These are phyloP conservation scores for Pomacea canaliculata DNA, from an alignment of 2,888 invertebrate species.

Conservation along the genomic window DNA sequence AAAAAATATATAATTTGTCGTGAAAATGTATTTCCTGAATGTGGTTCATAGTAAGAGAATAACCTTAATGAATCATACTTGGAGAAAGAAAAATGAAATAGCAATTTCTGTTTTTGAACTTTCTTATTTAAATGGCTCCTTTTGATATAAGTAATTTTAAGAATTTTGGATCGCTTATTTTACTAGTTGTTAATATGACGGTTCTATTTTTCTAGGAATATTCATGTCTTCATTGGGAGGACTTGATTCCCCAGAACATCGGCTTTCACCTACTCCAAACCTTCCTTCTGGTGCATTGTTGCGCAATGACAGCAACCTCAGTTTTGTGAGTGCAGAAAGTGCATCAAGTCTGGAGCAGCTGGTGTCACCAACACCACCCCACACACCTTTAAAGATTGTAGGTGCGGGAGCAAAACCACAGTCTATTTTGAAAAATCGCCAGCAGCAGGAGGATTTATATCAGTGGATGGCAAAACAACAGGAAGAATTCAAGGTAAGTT, in stretches of 20 bases:
- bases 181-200: no score
- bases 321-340: constrained; percentile 65
- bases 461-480: constrained; percentile 95
- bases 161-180: no score
- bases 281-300: constrained; percentile 27
- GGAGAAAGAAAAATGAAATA: no score
- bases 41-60: no score
- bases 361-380: constrained; percentile 48
- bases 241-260: constrained; percentile 20
- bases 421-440: constrained; percentile 41
- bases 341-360: constrained; percentile 36
- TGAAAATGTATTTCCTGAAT: no score
- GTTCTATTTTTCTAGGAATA: background rate
- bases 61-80: no score
- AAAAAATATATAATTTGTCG: no score
- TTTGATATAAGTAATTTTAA: no score
- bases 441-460: constrained; percentile 78
- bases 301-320: constrained; percentile 64
- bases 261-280: background rate
- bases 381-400: constrained; percentile 39
- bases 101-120: background rate
- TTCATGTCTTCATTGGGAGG: constrained; percentile 7
- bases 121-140: background rate
- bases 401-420: constrained; percentile 32
- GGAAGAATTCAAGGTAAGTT: constrained; percentile 66